A percentile compares a stretch with the other conserved stretches of the same genome.
These are phyloP conservation scores for Ophioderma brevispina DNA, from an alignment of 35 echinoderm and acorn worm genomes.

Conservation along the genomic window DNA sequence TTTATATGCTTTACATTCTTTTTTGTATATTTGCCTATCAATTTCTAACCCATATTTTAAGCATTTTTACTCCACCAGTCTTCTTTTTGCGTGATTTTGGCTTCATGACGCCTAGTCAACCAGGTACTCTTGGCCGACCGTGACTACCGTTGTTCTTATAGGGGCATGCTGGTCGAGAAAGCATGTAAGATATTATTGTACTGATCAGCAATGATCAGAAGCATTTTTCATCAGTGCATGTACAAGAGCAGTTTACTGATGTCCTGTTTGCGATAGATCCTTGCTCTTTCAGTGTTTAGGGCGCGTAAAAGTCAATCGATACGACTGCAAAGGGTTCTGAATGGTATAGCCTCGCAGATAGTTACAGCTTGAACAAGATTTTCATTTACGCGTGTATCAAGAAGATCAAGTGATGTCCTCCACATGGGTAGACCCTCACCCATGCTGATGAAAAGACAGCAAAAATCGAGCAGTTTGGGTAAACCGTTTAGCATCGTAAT, in stretches of 20 bases:
- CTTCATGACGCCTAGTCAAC: slow-evolving; percentile 1
- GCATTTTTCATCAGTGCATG: not conserved
- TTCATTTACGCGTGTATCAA: not conserved
- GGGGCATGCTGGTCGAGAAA: slow-evolving; percentile 45
- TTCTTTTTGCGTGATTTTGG: slow-evolving; percentile 11
- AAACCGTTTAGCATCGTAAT: not conserved
- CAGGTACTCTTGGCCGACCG: slow-evolving; percentile 12
- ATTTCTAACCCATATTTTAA: slow-evolving; percentile 5
- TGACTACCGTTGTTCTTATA: not conserved
- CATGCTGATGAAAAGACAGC: not conserved
- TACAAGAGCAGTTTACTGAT: not conserved
- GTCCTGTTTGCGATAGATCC: not conserved
- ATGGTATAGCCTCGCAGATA: not conserved
- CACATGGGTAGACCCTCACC: not conserved
- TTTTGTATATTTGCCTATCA: not conserved
- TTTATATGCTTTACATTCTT: slow-evolving; percentile 43
- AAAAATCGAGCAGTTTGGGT: not conserved
- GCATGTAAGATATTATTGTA: not conserved
- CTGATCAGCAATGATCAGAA: not conserved
- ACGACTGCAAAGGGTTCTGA: slow-evolving; percentile 18
- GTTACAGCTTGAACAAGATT: not conserved
- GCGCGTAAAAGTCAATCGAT: not conserved
- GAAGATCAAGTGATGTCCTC: not conserved
- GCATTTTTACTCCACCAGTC: slow-evolving; percentile 6
- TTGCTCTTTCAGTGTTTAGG: not conserved